A percentile compares a stretch with the other conserved stretches of the same genome.
Conservation (phyloP, 1,140 invertebrate genomes). For the Drosophila trapezifrons region DNA sequence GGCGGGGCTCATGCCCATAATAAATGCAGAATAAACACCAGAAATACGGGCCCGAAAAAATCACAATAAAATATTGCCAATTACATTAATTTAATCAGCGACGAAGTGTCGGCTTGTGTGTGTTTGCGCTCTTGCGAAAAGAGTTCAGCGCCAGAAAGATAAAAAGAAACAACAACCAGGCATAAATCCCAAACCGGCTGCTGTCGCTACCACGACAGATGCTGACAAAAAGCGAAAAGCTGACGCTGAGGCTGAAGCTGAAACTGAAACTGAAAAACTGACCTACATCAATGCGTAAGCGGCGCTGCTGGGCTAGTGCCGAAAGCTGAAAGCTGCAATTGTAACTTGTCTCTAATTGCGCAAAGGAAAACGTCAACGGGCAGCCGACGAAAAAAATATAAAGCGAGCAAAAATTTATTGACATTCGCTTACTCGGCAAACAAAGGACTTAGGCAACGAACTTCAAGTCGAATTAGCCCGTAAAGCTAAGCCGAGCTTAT, state of each 20-base stretch:
- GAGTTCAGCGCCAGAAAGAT: conserved; percentile 50
- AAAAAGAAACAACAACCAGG: conserved; percentile 38
- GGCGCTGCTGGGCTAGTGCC: conserved; percentile 53
- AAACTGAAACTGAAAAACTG: conserved; percentile 51
- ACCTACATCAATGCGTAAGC: conserved; percentile 77
- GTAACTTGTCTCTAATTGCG: conserved; percentile 69
- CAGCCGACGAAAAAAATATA: conserved; percentile 7
- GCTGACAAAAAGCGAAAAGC: conserved; percentile 66
- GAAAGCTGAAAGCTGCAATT: conserved; percentile 58
- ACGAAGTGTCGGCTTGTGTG: conserved; percentile 20
- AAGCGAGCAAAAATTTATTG: conserved; percentile 54
- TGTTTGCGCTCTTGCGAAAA: conserved; percentile 61
- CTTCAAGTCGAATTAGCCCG: conserved; percentile 25
- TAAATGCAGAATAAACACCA: conserved; percentile 62
- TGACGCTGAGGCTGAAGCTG: conserved; percentile 29
- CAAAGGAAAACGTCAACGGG: conserved; percentile 46
- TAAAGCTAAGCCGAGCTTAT: not conserved
- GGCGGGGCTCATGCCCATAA: conserved; percentile 10
- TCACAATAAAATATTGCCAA: conserved; percentile 55
- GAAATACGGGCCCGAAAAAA: conserved; percentile 17
- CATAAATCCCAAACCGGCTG: conserved; percentile 70
- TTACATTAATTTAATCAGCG: conserved; percentile 73
- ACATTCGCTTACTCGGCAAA: conserved; percentile 58
- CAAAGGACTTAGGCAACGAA: conserved; percentile 76
- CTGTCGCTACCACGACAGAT: conserved; percentile 19